Evolutionary conservation across 2,888 invertebrate species (phyloP).

Genomic region (Cylloceria caligata): DNA sequence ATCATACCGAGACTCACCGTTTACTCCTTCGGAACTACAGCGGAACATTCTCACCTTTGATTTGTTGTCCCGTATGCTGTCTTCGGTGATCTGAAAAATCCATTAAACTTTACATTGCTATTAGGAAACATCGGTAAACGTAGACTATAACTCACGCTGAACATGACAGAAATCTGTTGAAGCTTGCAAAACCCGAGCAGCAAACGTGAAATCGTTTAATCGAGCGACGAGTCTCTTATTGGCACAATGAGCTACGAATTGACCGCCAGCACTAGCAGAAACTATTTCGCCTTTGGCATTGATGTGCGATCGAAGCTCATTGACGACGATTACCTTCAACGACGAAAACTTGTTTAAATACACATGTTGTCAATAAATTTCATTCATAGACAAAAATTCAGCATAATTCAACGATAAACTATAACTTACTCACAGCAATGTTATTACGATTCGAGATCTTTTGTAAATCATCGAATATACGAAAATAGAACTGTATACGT

Average conservation of each 20-base stretch:
- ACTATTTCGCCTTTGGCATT: constrained; percentile 81
- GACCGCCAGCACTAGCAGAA: constrained; percentile 87
- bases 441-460: constrained; percentile 87
- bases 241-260: constrained; percentile 87
- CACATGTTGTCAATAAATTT: constrained; percentile 5
- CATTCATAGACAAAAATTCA: background rate
- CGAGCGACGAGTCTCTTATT: constrained; percentile 85
- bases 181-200: constrained; percentile 80
- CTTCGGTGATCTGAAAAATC: constrained; percentile 85
- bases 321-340: constrained; percentile 90
- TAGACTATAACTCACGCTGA: constrained; percentile 75
- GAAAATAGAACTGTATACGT: constrained; percentile 88
- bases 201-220: constrained; percentile 73
- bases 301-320: constrained; percentile 90
- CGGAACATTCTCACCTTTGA: background rate
- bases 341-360: constrained; percentile 1
- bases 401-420: background rate
- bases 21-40: background rate
- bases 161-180: constrained; percentile 77
- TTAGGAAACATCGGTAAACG: background rate
- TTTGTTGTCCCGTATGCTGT: constrained; percentile 85
- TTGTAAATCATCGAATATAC: constrained; percentile 88
- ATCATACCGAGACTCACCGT: background rate
- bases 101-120: constrained; percentile 2
- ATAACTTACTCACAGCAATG: constrained; percentile 88